A percentile compares a stretch with the other conserved stretches of the same genome.
These are phyloP conservation scores for Dromaius novaehollandiae DNA, from an alignment of 2,113 vertebrate species.

Conservation along the genomic window DNA sequence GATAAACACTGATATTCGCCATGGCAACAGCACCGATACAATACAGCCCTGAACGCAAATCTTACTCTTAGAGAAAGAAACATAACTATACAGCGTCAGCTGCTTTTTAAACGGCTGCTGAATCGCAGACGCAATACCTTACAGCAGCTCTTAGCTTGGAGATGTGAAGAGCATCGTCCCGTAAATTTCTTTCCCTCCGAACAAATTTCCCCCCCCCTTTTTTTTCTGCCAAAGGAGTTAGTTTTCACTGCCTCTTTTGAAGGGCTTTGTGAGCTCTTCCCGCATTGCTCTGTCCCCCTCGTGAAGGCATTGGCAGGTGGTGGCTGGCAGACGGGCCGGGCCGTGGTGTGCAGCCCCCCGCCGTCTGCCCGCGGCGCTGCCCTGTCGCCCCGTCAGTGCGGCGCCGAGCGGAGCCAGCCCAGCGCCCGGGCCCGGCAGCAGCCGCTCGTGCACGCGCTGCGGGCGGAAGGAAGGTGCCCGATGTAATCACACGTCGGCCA, in stretches of 20 bases:
- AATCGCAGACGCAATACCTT: not conserved
- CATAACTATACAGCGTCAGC: not conserved
- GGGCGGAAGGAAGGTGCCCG: not conserved
- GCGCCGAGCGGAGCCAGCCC: too few relatives aligned
- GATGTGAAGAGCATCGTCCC: not conserved
- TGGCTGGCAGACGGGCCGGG: not conserved
- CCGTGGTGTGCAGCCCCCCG: not conserved
- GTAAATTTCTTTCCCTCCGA: too few relatives aligned
- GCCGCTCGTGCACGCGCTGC: too few relatives aligned
- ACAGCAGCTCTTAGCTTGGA: too few relatives aligned
- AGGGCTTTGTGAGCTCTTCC: not conserved
- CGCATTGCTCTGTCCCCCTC: not conserved
- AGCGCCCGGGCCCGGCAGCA: too few relatives aligned
- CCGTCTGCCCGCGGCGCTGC: not conserved
- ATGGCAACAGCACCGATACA: not conserved
- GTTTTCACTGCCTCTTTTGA: not conserved
- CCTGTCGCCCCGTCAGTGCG: not conserved
- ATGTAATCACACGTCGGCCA: not conserved
- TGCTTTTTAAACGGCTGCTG: not conserved
- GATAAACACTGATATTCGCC: not conserved
- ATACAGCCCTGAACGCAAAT: not conserved
- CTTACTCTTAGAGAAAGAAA: not conserved
- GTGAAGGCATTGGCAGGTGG: too few relatives aligned
- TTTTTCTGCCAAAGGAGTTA: not conserved
- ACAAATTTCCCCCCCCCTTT: too few relatives aligned